A percentile compares a stretch with the other conserved stretches of the same genome.
phyloP scores from a whole-genome alignment of 2,797 vertebrate species.

The Botia kubotai region DNA sequence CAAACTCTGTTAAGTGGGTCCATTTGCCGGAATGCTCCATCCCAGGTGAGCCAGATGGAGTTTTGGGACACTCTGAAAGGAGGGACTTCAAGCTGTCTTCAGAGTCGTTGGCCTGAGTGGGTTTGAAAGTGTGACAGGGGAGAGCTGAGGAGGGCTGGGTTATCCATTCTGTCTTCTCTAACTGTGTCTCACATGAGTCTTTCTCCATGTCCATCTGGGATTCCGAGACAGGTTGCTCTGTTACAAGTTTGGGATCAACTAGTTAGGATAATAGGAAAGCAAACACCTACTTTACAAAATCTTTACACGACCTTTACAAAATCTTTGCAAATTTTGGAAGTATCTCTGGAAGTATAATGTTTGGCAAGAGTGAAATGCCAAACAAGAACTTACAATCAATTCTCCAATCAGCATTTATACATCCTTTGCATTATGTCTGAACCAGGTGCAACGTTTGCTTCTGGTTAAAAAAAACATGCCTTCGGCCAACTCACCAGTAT shows the following conservation, averaged over 20 bases:
- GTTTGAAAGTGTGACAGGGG: conserved; percentile 79
- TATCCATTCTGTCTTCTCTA: conserved; percentile 76
- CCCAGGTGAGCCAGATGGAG: conserved; percentile 85
- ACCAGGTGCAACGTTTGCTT: neutral
- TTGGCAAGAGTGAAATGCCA: too few species aligned
- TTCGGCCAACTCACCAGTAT: conserved; percentile 81
- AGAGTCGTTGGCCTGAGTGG: conserved; percentile 82
- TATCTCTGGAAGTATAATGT: too few species aligned
- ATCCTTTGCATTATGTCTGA: neutral
- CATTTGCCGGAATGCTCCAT: conserved; percentile 82
- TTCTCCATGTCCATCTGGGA: conserved; percentile 91
- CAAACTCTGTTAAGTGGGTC: conserved; percentile 94
- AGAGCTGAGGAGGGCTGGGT: conserved; percentile 65
- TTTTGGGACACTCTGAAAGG: conserved; percentile 83
- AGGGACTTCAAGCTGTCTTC: conserved; percentile 85
- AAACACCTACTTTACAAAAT: neutral
- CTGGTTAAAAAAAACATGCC: neutral
- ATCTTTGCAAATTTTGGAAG: too few species aligned
- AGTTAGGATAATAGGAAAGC: conserved; percentile 71
- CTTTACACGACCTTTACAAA: too few species aligned
- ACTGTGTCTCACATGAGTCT: conserved; percentile 84
- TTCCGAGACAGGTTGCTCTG: conserved; percentile 88
- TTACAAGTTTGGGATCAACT: conserved; percentile 82
- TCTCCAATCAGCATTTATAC: too few species aligned
- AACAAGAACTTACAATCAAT: too few species aligned